A percentile compares a stretch with the other conserved stretches of the same genome.
These are phyloP conservation scores for Carettochelys insculpta DNA, from an alignment of 2,113 vertebrate genomes.

Conservation along the genomic window DNA sequence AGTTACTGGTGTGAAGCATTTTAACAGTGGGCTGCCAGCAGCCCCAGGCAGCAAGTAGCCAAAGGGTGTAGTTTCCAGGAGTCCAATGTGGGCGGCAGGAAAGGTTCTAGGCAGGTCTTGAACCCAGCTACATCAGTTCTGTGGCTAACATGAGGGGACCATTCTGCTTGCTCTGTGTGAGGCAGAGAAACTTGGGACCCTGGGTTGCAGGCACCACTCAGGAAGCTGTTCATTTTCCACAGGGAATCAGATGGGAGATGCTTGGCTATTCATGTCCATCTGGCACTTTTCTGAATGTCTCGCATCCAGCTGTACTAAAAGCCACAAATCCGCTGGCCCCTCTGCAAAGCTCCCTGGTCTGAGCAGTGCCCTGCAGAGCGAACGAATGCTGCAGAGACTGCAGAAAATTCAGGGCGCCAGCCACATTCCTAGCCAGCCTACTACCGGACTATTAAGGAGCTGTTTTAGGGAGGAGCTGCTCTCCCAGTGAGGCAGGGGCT, in stretches of 20 bases:
- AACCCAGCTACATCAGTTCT: background rate
- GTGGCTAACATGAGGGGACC: background rate
- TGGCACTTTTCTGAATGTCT: background rate
- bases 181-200: background rate
- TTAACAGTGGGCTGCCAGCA: background rate
- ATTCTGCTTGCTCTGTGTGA: background rate
- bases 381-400: background rate
- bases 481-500: background rate
- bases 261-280: background rate
- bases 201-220: background rate
- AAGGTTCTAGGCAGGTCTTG: background rate
- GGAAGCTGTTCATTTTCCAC: background rate
- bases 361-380: background rate
- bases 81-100: background rate
- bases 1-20: background rate
- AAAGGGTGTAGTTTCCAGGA: background rate
- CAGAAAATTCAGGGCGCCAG: background rate
- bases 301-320: fast-evolving
- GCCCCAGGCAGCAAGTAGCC: no score
- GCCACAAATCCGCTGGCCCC: background rate
- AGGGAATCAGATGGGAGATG: background rate
- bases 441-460: background rate
- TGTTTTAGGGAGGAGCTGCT: background rate
- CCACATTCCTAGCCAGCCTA: background rate
- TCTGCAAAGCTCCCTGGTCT: fast-evolving